phyloP scores from a whole-genome alignment of 2,797 vertebrate species.

The Melanotaenia nigrans region DNA sequence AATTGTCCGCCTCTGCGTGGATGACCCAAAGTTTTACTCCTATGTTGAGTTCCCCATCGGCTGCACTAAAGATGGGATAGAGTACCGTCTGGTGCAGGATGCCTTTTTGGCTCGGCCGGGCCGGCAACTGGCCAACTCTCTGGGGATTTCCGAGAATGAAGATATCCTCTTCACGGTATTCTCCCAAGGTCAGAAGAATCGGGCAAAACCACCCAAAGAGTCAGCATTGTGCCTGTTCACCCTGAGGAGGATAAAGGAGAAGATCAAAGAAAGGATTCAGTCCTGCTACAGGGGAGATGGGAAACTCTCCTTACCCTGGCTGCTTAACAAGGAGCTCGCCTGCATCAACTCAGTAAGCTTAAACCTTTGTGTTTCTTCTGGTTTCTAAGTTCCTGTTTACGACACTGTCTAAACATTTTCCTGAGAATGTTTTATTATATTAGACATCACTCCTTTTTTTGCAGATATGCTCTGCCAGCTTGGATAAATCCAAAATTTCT shows the following conservation, averaged over 20 bases:
- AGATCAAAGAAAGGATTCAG: slow-evolving; percentile 98
- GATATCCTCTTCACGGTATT: slow-evolving; percentile 98
- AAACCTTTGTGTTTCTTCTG: slow-evolving; percentile 4
- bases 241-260: slow-evolving; percentile 94
- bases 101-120: slow-evolving; percentile 94
- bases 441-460: background rate
- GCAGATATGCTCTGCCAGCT: background rate
- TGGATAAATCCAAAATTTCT: background rate
- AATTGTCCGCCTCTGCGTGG: slow-evolving; percentile 96
- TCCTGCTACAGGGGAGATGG: slow-evolving; percentile 97
- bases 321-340: slow-evolving; percentile 97
- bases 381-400: background rate
- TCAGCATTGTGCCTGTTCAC: slow-evolving; percentile 97
- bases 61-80: slow-evolving; percentile 94
- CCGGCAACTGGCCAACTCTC: slow-evolving; percentile 88
- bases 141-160: slow-evolving; percentile 91
- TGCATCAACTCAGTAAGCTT: slow-evolving; percentile 97
- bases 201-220: slow-evolving; percentile 97
- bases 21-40: slow-evolving; percentile 98
- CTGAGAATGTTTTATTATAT: background rate
- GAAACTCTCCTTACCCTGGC: slow-evolving; percentile 96
- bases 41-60: slow-evolving; percentile 98
- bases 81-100: slow-evolving; percentile 97
- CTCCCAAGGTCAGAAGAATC: slow-evolving; percentile 98
- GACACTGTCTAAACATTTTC: background rate